phyloP scores from a whole-genome alignment of 2,113 vertebrate species.

The Petaurus breviceps region DNA sequence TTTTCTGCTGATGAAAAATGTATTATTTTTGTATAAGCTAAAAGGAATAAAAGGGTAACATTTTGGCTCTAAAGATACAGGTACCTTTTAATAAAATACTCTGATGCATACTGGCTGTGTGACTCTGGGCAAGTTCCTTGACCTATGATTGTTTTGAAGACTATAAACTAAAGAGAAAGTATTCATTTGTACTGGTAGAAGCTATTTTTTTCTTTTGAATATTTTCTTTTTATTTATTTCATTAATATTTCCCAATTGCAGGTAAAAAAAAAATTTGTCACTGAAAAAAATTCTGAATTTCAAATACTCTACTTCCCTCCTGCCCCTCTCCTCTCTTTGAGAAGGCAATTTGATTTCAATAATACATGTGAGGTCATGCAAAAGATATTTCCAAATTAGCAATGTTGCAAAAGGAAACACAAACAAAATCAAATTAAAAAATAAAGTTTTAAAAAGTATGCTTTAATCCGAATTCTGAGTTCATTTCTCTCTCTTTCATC shows the following conservation, averaged over 20 bases:
- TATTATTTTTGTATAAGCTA: neutral
- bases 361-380: neutral
- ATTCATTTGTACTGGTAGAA: too few species aligned
- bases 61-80: conserved; percentile 39
- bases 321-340: neutral
- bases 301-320: neutral
- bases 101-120: too few species aligned
- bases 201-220: too few species aligned
- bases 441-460: neutral
- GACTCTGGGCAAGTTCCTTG: too few species aligned
- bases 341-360: neutral
- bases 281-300: neutral
- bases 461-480: neutral
- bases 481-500: neutral
- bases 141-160: too few species aligned
- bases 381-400: neutral
- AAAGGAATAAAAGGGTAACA: conserved; percentile 28
- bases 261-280: too few species aligned
- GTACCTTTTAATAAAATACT: too few species aligned
- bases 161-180: too few species aligned
- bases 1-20: conserved; percentile 3
- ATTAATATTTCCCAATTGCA: too few species aligned
- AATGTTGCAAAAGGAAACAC: neutral
- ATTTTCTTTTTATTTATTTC: too few species aligned
- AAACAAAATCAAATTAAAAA: neutral